Conservation (phyloP, 1,140 invertebrate genomes). For the Cydia fagiglandana region DNA sequence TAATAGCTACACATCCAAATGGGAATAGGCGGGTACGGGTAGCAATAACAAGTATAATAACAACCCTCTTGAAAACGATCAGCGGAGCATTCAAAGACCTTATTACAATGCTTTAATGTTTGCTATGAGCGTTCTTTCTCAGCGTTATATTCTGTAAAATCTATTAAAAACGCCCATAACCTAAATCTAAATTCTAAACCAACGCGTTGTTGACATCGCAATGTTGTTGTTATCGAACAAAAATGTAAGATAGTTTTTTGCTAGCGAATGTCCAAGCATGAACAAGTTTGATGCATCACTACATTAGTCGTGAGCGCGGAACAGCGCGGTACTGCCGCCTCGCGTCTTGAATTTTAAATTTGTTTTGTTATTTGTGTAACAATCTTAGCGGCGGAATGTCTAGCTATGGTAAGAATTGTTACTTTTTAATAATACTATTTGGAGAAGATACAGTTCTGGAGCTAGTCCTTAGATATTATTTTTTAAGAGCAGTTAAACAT, state of each 20-base stretch:
- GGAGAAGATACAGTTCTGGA: no score
- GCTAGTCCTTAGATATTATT: no score
- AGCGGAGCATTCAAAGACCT: neutral
- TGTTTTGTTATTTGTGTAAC: neutral
- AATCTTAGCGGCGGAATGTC: neutral
- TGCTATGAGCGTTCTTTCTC: neutral
- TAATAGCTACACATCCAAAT: neutral
- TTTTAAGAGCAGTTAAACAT: no score
- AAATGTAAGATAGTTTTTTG: neutral
- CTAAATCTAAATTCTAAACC: neutral
- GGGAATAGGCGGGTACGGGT: no score
- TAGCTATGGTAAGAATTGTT: slow-evolving; percentile 8
- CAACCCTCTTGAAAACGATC: neutral
- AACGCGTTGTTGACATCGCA: neutral
- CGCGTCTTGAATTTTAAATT: neutral
- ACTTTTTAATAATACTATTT: no score
- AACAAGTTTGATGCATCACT: neutral
- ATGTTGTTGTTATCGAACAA: neutral
- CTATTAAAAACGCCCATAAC: neutral
- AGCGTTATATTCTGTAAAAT: neutral
- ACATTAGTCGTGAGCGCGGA: neutral
- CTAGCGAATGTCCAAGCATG: neutral
- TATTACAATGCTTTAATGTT: neutral
- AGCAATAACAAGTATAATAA: neutral
- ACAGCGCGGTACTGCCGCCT: neutral